Evolutionary conservation across 2,888 invertebrate genomes (phyloP).

Genomic region (Diarsia mendica): DNA sequence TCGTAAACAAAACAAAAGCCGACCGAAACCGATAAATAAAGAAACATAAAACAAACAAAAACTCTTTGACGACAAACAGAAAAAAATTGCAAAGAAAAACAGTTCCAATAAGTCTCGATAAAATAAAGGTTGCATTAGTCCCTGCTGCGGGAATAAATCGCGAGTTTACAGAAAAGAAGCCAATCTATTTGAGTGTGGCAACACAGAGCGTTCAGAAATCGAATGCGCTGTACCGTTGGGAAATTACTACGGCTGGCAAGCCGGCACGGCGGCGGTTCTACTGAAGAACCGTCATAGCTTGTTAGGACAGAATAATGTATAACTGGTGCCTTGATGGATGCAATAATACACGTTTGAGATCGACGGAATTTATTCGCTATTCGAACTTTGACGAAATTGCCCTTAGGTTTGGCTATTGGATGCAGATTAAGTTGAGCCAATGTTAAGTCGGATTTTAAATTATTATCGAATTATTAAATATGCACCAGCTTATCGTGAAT

Average conservation of each 20-base stretch:
- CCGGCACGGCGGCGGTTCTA: slow-evolving; percentile 63
- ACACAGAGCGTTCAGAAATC: slow-evolving; percentile 77
- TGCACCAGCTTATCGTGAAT: background rate
- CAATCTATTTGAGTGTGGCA: slow-evolving; percentile 80
- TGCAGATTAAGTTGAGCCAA: background rate
- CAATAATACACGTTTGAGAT: slow-evolving; percentile 42
- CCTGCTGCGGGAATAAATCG: slow-evolving; percentile 65
- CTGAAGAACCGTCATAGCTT: slow-evolving; percentile 63
- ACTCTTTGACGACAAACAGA: slow-evolving; percentile 48
- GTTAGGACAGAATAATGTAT: slow-evolving; percentile 61
- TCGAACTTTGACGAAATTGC: background rate
- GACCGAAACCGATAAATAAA: slow-evolving; percentile 29
- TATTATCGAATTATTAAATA: background rate
- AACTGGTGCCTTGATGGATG: slow-evolving; percentile 47
- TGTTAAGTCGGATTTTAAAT: background rate
- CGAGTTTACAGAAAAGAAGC: slow-evolving; percentile 73
- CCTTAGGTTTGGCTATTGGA: background rate
- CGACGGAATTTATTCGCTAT: slow-evolving; percentile 5
- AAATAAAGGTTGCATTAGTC: slow-evolving; percentile 63
- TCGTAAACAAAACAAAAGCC: slow-evolving; percentile 8
- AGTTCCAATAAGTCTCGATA: slow-evolving; percentile 50
- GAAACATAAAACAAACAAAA: slow-evolving; percentile 26
- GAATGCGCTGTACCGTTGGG: slow-evolving; percentile 77
- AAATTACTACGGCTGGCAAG: slow-evolving; percentile 77
- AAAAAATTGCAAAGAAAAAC: slow-evolving; percentile 47